Base-by-base conservation (phyloP, 2,113 vertebrate species). In the Pundamilia nyererei region DNA sequence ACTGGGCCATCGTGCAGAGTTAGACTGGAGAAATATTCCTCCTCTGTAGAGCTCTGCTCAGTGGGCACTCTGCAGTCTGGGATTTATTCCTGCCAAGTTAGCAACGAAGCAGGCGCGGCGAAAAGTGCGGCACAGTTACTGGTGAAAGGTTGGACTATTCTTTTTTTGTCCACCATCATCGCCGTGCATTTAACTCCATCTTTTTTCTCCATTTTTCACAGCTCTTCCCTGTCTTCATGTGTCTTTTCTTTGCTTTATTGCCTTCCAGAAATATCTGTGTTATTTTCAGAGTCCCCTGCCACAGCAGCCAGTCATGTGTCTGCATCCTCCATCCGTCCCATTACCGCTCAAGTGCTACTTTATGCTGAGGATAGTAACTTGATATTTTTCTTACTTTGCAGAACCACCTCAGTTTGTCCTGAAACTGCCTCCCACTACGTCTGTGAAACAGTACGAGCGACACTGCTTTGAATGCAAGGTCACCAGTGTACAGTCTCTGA, bases 401-500 rank as follows among this genome's bases (percentile, higher is more conserved):
- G 98, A 99, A 95, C 97, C 98, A 84, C 98, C 98, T 81, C 97
- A 96, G 86, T 98, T 99, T 96, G 60, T 97, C 86, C 97, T 97
- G 96, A 99, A 98, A 95, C 95, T 98, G 88, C 97, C 98, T 86
- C 89, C 96, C 2, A 82, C 95, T 87, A 97, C 96, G 95, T 96
- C 97, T 87, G 96, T 98, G 91, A 99, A 98, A 96, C 96, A 96
- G 89, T 93, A 96, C 60, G 98, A 98, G 60, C 96, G 96, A 1
- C 75, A 96, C 53, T 95, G 96, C 31, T 96, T 99, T 60, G 98
- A 99, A 88, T 98, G 98, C 95, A 97, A 97, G 96, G 94, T 97
- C 86, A 97, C 95, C 84, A 97, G 97, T 83, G 96, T 97, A 79
- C 96, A 92, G 40, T 97, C 97, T 93, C 97, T 98, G 85, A 97